Evolutionary conservation across 2,797 vertebrate species (phyloP).

Genomic region (Rhabdomys pumilio): DNA sequence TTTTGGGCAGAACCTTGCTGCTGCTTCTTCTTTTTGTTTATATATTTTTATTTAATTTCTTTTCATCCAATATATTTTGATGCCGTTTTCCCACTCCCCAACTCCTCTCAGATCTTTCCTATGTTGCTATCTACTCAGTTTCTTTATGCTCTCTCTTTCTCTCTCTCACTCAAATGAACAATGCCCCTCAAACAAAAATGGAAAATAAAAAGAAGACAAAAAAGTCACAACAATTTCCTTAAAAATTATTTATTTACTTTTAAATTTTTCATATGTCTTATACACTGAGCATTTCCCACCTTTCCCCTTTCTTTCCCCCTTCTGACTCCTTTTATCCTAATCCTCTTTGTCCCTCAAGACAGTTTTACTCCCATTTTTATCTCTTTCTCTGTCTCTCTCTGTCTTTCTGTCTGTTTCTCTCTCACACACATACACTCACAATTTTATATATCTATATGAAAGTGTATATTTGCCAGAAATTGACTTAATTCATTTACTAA

Average conservation of each 20-base stretch:
- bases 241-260: not conserved
- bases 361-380: not conserved
- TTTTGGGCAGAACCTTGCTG: not conserved
- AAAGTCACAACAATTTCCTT: not conserved
- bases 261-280: not conserved
- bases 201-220: not conserved
- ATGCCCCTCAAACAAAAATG: not conserved
- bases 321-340: not conserved
- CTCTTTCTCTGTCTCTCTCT: too few species aligned
- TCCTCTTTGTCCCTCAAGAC: not conserved
- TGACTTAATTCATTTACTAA: not conserved
- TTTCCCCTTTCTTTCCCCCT: not conserved
- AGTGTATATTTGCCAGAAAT: not conserved
- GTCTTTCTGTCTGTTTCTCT: too few species aligned
- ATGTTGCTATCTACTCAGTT: not conserved
- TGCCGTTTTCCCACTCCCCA: not conserved
- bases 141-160: not conserved
- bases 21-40: not conserved
- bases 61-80: not conserved
- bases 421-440: not conserved
- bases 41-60: not conserved
- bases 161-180: not conserved
- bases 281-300: not conserved
- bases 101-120: not conserved
- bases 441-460: not conserved